These are phyloP conservation scores for Drosophila orosa DNA, from an alignment of 1,140 invertebrate genomes.

Conservation along the genomic window DNA sequence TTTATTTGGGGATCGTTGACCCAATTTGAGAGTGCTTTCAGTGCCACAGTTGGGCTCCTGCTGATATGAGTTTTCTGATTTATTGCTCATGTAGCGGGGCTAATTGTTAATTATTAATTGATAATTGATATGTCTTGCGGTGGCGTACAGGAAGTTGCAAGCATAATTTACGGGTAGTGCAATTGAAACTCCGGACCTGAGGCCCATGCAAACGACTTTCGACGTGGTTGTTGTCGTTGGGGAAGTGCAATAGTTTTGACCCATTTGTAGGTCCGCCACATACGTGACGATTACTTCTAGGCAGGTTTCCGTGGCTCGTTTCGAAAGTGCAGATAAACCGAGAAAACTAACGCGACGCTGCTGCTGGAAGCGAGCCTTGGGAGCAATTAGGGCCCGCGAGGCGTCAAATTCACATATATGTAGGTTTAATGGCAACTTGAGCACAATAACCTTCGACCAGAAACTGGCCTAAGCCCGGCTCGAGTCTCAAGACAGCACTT, in stretches of 20 bases:
- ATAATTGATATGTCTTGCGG: slow-evolving; percentile 66
- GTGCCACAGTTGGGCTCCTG: slow-evolving; percentile 17
- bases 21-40: slow-evolving; percentile 45
- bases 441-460: slow-evolving; percentile 33
- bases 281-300: slow-evolving; percentile 36
- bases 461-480: slow-evolving; percentile 12
- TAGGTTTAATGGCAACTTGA: slow-evolving; percentile 12
- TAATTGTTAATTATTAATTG: slow-evolving; percentile 78
- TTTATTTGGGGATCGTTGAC: slow-evolving; percentile 63
- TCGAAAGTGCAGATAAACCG: slow-evolving; percentile 46
- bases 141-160: slow-evolving; percentile 65
- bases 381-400: slow-evolving; percentile 52
- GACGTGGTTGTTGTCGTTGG: neutral
- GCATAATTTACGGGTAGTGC: slow-evolving; percentile 37
- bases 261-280: slow-evolving; percentile 45
- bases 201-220: slow-evolving; percentile 55
- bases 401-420: slow-evolving; percentile 39
- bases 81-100: slow-evolving; percentile 37
- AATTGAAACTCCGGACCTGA: slow-evolving; percentile 53
- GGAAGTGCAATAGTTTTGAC: slow-evolving; percentile 66
- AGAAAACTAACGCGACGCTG: slow-evolving; percentile 26
- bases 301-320: slow-evolving; percentile 25
- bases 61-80: slow-evolving; percentile 63
- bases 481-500: slow-evolving; percentile 40
- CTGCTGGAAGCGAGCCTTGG: slow-evolving; percentile 30